Evolutionary conservation across 2,113 vertebrate genomes (phyloP).

Genomic region (Mus spicilegus): DNA sequence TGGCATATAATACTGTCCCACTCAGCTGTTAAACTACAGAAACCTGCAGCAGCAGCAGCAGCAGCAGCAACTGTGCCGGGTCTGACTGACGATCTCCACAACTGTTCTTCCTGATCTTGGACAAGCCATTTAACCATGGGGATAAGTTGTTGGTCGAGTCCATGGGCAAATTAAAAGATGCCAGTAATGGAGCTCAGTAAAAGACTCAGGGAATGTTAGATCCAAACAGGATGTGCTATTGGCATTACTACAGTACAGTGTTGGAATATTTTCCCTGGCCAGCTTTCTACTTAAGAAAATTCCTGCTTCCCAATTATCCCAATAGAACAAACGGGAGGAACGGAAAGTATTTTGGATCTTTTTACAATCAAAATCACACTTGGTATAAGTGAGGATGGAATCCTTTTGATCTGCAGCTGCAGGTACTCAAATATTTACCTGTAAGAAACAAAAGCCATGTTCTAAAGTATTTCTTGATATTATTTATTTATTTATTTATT

Average conservation of each 20-base stretch:
- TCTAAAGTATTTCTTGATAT: constrained; percentile 48
- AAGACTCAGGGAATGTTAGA: background rate
- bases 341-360: constrained; percentile 10
- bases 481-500: constrained; percentile 24
- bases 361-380: constrained; percentile 12
- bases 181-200: background rate
- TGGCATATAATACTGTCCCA: background rate
- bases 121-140: background rate
- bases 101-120: background rate
- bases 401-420: background rate
- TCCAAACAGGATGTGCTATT: background rate
- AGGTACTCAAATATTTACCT: constrained; percentile 59
- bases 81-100: background rate
- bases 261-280: background rate
- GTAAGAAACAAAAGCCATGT: constrained; percentile 39
- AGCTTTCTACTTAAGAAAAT: background rate
- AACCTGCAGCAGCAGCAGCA: background rate
- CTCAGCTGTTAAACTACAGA: background rate
- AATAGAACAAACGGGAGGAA: background rate
- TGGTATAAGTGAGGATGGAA: background rate
- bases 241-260: background rate
- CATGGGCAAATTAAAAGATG: background rate
- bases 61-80: background rate
- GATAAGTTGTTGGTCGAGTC: background rate
- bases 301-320: background rate